Base-by-base conservation (phyloP, 2,113 vertebrate genomes). In the Mus spicilegus region DNA sequence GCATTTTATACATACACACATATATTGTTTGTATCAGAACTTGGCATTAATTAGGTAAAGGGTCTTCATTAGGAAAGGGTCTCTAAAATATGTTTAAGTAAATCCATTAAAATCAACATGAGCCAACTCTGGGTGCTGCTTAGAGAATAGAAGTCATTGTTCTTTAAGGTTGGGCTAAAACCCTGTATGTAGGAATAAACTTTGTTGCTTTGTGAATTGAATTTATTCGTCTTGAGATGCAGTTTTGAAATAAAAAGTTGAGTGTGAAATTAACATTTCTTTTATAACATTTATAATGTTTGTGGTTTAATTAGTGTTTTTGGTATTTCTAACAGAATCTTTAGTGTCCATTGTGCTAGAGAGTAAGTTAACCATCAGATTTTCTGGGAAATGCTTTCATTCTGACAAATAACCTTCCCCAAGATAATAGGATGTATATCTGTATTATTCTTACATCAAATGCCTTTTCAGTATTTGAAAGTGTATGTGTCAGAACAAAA, bases 401-500 rank as follows among this genome's bases (percentile, higher is more conserved):
- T 94, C 19, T 30, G 1, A 54, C 24, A 87, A 84, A 42, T 70
- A 94, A 84, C 7, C 19, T 6, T 63, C 91, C 54, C n/a, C 7
- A 69, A 90, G 72, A 70, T 2, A 70, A 81, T n/a, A 3, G 5
- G 16, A 30, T 16, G 61, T 26, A 0, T 4, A 33, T 19, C 36
- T 33, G 42, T 36, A 26, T 54, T 88, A 54, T 72, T 0, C 24
- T 90, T 54, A 7, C 63, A 14, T n/a, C 24, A 26, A 39, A 11
- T 63, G 36, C 28, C 9, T 85, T 94, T 56, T 42, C 12, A 51
- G 42, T 69, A 10, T 87, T 93, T 96, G 72, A 89, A 93, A 80
- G 19, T 61, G 7, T 49, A 75, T 24, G 3, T 72, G 14, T 76
- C 58, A 96, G 90, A 98, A 19, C 42, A 94, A 94, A 95, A 49